Conservation (phyloP, 2,113 vertebrate species). For the Aptenodytes patagonicus region DNA sequence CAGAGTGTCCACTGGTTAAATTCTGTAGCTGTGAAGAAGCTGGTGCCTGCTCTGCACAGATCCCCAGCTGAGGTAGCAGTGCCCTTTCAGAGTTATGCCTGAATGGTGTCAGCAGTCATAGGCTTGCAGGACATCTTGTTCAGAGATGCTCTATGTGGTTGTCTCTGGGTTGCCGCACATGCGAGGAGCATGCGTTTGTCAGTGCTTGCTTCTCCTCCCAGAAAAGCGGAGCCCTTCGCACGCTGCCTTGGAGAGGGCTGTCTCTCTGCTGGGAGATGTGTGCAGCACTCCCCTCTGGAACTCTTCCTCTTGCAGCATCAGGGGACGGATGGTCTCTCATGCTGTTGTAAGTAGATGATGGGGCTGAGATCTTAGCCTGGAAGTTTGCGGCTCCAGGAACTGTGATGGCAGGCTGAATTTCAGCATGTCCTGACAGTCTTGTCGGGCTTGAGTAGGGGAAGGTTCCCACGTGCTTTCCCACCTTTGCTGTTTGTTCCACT, state of each 20-base stretch:
- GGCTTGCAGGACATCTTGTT: not conserved
- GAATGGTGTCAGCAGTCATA: not conserved
- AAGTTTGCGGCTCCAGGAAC: not conserved
- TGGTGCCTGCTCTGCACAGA: not conserved
- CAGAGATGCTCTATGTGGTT: not conserved
- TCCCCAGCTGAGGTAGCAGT: not conserved
- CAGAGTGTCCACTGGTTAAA: not conserved
- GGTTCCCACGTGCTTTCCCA: not conserved
- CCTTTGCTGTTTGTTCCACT: not conserved
- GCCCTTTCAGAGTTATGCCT: not conserved
- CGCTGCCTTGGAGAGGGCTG: not conserved
- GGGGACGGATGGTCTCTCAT: not conserved
- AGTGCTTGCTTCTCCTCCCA: not conserved
- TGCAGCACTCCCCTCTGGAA: not conserved
- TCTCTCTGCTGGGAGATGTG: accelerated
- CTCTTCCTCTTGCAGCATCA: not conserved
- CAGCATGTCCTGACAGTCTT: not conserved
- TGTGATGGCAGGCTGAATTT: not conserved
- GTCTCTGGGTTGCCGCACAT: not conserved
- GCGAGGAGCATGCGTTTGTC: accelerated
- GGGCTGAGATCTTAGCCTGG: not conserved
- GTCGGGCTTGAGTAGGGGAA: not conserved
- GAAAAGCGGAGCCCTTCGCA: accelerated
- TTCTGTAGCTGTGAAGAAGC: not conserved
- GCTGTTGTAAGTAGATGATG: not conserved